phyloP scores from a whole-genome alignment of 2,113 vertebrate genomes.

The Neofelis nebulosa region DNA sequence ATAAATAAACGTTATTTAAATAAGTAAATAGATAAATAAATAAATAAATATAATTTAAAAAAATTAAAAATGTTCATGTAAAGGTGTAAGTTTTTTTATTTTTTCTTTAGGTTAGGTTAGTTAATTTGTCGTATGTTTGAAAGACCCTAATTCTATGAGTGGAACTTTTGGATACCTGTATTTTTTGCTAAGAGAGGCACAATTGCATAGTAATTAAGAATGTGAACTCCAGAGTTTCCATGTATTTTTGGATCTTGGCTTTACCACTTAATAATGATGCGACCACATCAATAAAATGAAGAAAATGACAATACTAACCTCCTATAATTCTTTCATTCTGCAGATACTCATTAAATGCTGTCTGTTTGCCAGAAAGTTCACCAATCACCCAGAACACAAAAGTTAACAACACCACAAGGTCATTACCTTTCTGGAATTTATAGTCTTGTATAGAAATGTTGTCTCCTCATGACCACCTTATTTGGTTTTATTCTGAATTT shows the following conservation, averaged over 20 bases:
- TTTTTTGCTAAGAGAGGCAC: neutral
- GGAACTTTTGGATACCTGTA: neutral
- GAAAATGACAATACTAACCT: neutral
- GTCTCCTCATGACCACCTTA: neutral
- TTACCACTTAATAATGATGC: constrained; percentile 1
- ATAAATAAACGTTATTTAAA: too few relatives aligned
- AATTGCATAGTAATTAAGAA: neutral
- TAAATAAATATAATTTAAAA: neutral
- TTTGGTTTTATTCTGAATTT: neutral
- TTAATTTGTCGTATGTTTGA: constrained; percentile 5
- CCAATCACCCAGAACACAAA: neutral
- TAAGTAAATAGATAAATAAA: too few relatives aligned
- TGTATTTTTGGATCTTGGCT: neutral
- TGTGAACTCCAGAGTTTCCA: neutral
- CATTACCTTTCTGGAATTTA: neutral
- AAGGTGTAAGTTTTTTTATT: neutral
- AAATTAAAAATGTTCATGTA: neutral
- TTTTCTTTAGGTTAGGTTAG: neutral
- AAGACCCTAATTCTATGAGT: neutral
- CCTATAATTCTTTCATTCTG: neutral
- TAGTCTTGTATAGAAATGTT: neutral
- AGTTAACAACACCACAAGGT: neutral
- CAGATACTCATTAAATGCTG: neutral
- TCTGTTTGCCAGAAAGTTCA: neutral
- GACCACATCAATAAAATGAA: neutral